Conservation (phyloP, 2,888 invertebrate species). For the Odontomyia ornata region DNA sequence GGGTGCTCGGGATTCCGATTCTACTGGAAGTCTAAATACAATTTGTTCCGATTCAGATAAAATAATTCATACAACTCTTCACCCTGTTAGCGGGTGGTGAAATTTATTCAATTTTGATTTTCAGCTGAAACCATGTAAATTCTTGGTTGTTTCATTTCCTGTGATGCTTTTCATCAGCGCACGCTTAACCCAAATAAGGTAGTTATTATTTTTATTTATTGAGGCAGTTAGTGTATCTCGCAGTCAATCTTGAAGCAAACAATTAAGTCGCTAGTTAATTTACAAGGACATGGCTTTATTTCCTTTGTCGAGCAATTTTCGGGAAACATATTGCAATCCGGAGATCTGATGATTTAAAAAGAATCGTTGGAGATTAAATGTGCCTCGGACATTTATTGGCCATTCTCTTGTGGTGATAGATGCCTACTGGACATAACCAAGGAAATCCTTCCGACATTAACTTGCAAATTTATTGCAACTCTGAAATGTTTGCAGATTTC, state of each 20-base stretch:
- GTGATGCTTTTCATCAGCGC: neutral
- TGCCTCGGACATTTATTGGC: slow-evolving; percentile 12
- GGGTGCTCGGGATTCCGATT: too few relatives aligned
- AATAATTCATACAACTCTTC: too few relatives aligned
- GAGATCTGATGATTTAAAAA: slow-evolving; percentile 46
- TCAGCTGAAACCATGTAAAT: neutral
- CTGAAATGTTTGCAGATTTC: neutral
- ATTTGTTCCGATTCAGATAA: too few relatives aligned
- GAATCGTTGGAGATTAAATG: slow-evolving; percentile 4
- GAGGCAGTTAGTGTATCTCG: slow-evolving; percentile 49
- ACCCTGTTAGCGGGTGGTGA: too few relatives aligned
- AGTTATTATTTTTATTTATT: slow-evolving; percentile 52
- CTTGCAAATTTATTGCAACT: slow-evolving; percentile 15
- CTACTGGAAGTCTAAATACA: too few relatives aligned
- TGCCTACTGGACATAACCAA: neutral
- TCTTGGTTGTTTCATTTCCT: neutral
- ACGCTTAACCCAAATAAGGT: slow-evolving; percentile 51
- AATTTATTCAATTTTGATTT: neutral
- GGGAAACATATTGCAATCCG: neutral
- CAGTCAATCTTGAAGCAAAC: slow-evolving; percentile 47
- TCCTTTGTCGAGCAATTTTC: neutral
- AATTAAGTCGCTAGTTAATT: slow-evolving; percentile 26
- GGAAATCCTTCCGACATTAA: neutral
- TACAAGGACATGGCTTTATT: neutral
- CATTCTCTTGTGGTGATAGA: slow-evolving; percentile 29